phyloP scores from a whole-genome alignment of 1,140 invertebrate species.

The Zaprionus tsacasi region DNA sequence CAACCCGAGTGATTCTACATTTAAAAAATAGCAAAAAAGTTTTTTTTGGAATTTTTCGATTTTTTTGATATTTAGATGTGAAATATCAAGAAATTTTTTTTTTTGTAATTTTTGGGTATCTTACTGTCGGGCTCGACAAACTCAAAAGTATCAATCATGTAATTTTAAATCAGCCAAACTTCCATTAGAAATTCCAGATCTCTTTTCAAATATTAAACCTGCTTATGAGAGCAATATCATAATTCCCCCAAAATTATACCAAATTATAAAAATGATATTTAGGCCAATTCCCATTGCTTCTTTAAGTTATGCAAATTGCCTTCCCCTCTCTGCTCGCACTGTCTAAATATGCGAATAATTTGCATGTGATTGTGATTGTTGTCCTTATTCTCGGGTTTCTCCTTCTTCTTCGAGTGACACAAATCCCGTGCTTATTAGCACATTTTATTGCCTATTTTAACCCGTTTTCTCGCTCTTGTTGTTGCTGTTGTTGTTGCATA shows the following conservation, averaged over 20 bases:
- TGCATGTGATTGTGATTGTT: not conserved
- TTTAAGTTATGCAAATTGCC: not conserved
- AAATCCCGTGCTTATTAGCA: conserved; percentile 73
- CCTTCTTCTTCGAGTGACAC: conserved; percentile 33
- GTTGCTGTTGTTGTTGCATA: conserved; percentile 13
- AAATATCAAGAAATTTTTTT: too few relatives aligned
- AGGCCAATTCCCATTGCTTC: not conserved
- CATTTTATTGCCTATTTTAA: conserved; percentile 66
- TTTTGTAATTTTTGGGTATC: too few relatives aligned
- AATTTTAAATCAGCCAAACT: too few relatives aligned
- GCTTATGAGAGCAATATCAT: not conserved
- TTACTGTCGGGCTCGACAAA: too few relatives aligned
- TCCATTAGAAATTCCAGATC: not conserved
- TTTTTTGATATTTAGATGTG: too few relatives aligned
- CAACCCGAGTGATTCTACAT: too few relatives aligned
- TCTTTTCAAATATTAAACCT: not conserved
- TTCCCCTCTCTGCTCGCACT: not conserved
- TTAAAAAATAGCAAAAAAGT: too few relatives aligned
- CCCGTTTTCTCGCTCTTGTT: conserved; percentile 44
- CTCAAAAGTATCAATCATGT: too few relatives aligned
- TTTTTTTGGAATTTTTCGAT: too few relatives aligned
- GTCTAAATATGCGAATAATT: conserved; percentile 32
- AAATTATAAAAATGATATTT: conserved; percentile 4
- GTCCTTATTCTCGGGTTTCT: not conserved
- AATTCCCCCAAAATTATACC: not conserved